Conservation (phyloP, 1,140 invertebrate genomes). For the Drosophila seguyi region DNA sequence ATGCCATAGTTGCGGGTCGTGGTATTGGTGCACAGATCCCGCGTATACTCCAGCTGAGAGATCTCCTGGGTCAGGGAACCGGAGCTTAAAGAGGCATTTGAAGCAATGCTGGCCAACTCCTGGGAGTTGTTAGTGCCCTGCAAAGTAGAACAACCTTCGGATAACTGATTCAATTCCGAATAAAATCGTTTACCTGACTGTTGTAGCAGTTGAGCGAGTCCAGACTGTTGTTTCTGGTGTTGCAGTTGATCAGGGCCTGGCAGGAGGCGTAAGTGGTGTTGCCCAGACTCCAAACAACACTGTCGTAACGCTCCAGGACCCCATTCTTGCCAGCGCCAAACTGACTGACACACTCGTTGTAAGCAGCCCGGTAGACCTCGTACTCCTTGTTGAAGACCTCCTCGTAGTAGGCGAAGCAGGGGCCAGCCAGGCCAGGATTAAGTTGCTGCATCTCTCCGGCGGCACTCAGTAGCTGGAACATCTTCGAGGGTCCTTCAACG, state of each 20-base stretch:
- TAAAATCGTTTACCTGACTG: conserved; percentile 15
- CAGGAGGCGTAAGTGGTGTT: conserved; percentile 21
- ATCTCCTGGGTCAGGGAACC: conserved; percentile 25
- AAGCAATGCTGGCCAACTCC: conserved; percentile 46
- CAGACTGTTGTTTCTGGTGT: background rate
- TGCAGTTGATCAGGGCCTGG: conserved; percentile 26
- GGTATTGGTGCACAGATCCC: conserved; percentile 44
- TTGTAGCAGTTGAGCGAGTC: conserved; percentile 36
- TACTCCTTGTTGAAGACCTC: conserved; percentile 29
- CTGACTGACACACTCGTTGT: conserved; percentile 14
- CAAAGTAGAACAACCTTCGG: background rate
- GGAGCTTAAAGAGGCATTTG: conserved; percentile 28
- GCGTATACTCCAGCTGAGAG: conserved; percentile 22
- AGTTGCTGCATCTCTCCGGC: conserved; percentile 24
- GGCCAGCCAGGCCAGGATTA: conserved; percentile 26
- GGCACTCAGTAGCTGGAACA: conserved; percentile 53
- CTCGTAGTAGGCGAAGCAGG: conserved; percentile 59
- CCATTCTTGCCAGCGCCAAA: background rate
- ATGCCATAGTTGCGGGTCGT: conserved; percentile 45
- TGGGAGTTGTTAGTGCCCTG: conserved; percentile 35
- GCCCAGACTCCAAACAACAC: conserved; percentile 12
- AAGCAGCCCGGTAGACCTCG: conserved; percentile 29
- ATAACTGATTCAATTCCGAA: background rate
- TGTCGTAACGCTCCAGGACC: conserved; percentile 18
- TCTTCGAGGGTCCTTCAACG: conserved; percentile 36